These are phyloP conservation scores for Oncopeltus fasciatus DNA, from an alignment of 1,140 invertebrate species.

Conservation along the genomic window DNA sequence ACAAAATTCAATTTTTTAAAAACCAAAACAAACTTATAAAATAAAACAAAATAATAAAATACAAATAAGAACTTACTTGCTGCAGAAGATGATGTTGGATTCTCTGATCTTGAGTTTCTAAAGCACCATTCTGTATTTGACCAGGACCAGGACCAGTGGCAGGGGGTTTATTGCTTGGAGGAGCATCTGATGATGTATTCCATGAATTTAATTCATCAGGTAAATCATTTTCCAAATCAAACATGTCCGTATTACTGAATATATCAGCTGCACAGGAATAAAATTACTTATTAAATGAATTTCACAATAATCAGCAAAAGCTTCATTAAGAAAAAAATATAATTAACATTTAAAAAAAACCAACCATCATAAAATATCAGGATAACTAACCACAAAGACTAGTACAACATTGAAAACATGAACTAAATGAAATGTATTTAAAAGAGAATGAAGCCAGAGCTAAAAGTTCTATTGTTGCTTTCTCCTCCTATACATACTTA, in stretches of 20 bases:
- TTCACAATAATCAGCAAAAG: too few species aligned
- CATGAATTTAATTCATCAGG: slow-evolving; percentile 73
- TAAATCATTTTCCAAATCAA: slow-evolving; percentile 78
- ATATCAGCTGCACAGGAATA: slow-evolving; percentile 37
- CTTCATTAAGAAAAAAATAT: too few species aligned
- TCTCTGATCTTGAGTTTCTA: slow-evolving; percentile 2
- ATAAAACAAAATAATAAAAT: too few species aligned
- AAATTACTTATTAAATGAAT: background rate
- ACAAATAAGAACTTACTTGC: too few species aligned
- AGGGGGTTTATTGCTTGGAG: slow-evolving; percentile 44
- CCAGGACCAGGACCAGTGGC: slow-evolving; percentile 63
- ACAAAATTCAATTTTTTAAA: too few species aligned
- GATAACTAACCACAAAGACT: too few species aligned
- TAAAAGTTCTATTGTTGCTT: too few species aligned
- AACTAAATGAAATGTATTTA: too few species aligned
- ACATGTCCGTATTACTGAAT: slow-evolving; percentile 65
- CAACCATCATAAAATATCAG: background rate
- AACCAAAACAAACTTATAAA: too few species aligned
- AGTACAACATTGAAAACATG: background rate
- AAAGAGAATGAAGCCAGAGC: too few species aligned
- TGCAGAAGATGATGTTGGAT: slow-evolving; percentile 23
- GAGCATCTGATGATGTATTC: slow-evolving; percentile 30
- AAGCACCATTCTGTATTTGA: slow-evolving; percentile 33
- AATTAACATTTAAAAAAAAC: background rate
- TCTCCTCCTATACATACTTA: too few species aligned